These are phyloP conservation scores for Spea multiplicata DNA, from an alignment of 2,113 vertebrate species.

Conservation along the genomic window DNA sequence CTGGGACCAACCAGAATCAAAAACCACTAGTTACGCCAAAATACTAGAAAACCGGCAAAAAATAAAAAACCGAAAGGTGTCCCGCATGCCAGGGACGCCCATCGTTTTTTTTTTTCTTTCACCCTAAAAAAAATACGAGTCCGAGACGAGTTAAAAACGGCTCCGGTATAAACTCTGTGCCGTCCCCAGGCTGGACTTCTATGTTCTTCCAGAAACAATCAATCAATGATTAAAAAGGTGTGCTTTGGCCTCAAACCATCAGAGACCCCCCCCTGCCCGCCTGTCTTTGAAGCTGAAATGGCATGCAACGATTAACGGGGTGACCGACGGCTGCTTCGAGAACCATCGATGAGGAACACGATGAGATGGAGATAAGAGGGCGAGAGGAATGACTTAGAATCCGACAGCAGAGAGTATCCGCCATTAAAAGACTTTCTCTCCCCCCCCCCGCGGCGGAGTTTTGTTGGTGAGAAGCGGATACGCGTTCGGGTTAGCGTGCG, in stretches of 20 bases:
- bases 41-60: not conserved
- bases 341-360: not conserved
- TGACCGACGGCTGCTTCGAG: not conserved
- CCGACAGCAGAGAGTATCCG: not conserved
- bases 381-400: not conserved
- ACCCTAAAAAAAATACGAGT: too few species aligned
- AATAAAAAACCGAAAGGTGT: not conserved
- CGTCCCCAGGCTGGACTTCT: not conserved
- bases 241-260: not conserved
- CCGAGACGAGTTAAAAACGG: too few species aligned
- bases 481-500: constrained; percentile 13
- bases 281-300: not conserved
- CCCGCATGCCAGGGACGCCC: not conserved
- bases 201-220: not conserved
- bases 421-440: not conserved
- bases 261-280: not conserved
- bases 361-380: not conserved
- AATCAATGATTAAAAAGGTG: not conserved
- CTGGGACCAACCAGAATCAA: not conserved
- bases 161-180: not conserved
- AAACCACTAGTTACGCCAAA: not conserved
- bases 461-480: not conserved
- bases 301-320: not conserved
- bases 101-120: not conserved
- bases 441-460: constrained; percentile 3